Percentiles rank a stretch among this genome's conserved stretches.
These are phyloP conservation scores for Nylanderia fulva DNA, from an alignment of 1,140 invertebrate species.

Conservation along the genomic window DNA sequence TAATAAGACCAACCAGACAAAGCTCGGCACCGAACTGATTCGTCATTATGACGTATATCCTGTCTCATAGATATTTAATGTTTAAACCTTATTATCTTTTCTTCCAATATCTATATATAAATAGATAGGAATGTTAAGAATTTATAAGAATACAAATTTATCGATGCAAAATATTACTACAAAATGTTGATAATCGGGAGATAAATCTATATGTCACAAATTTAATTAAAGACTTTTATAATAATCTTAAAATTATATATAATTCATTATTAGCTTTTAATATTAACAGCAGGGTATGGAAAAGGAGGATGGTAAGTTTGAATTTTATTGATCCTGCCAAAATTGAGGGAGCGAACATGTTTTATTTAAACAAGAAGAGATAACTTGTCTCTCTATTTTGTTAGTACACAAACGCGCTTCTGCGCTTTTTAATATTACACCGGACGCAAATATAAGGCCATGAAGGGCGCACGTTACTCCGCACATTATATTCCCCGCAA, in stretches of 20 bases:
- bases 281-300: slow-evolving; percentile 12
- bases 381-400: slow-evolving; percentile 8
- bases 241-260: too few species aligned
- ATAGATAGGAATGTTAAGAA: neutral
- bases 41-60: slow-evolving; percentile 73
- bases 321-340: neutral
- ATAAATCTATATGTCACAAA: too few species aligned
- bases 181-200: neutral
- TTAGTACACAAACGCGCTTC: neutral
- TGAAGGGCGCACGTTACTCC: slow-evolving; percentile 17
- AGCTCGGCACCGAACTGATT: slow-evolving; percentile 66
- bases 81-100: slow-evolving; percentile 62
- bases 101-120: neutral
- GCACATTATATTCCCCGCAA: slow-evolving; percentile 36
- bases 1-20: slow-evolving; percentile 70
- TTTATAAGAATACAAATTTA: neutral
- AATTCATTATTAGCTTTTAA: too few species aligned
- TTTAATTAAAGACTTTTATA: too few species aligned
- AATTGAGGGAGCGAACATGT: neutral
- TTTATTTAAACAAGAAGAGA: neutral
- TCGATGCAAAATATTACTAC: neutral
- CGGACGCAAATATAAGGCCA: slow-evolving; percentile 27
- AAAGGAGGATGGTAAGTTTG: slow-evolving; percentile 50
- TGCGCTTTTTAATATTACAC: slow-evolving; percentile 30
- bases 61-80: slow-evolving; percentile 68